Conservation (phyloP, 1,140 invertebrate species). For the Diprion similis region DNA sequence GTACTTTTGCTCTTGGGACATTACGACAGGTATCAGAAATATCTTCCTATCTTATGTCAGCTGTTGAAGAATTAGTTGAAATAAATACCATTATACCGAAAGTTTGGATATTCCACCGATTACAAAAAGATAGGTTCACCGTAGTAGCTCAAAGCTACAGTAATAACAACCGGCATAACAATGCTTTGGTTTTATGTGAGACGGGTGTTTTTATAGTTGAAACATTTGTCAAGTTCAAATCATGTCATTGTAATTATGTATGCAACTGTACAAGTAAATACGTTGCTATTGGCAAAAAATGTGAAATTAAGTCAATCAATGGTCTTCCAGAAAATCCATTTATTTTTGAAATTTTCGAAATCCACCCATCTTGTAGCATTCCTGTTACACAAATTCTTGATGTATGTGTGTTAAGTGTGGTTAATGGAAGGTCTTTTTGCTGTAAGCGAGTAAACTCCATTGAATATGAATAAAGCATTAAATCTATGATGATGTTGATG, state of each 20-base stretch:
- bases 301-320: neutral
- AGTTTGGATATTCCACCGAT: neutral
- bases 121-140: neutral
- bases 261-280: neutral
- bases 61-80: neutral
- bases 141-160: neutral
- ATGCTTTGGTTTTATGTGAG: neutral
- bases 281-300: neutral
- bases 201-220: neutral
- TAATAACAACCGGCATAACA: neutral
- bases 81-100: neutral
- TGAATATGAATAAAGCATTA: neutral
- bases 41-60: neutral
- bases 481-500: too few relatives aligned
- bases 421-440: neutral
- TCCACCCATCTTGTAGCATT: neutral
- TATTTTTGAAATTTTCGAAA: neutral
- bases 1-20: neutral
- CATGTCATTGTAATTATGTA: neutral
- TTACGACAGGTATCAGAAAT: neutral
- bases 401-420: neutral
- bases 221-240: neutral
- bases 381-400: neutral
- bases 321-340: neutral
- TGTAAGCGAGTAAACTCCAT: neutral